Evolutionary conservation across 2,113 vertebrate genomes (phyloP), one percentile per base, ranked within the genome.

Genomic region (Myiopsitta monachus): DNA sequence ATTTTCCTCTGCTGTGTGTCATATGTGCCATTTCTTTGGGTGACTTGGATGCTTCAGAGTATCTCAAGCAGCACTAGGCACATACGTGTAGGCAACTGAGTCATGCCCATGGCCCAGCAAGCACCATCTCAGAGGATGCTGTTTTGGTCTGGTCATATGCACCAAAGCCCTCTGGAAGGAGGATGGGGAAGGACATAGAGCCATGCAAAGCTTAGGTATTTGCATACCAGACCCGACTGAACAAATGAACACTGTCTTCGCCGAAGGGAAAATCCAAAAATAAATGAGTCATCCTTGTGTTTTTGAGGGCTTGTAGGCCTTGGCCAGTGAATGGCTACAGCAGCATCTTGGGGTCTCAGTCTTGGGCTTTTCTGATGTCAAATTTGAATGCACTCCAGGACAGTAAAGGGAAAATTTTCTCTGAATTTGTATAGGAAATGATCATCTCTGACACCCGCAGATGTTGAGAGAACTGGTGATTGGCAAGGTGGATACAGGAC

Each of bases 61-160:
- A 64, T 69, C n/a, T 59, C 31, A 54, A 77, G 47, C 24, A 77
- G 14, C 24, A 46, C 36, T 49, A 49, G 49, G 52, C 15, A 23
- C 0, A 0, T 22, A 30, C 8, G 18, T 15, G 18, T 54, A 59
- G 43, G 27, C 1, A 14, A 41, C 14, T 18, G 63, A 55, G 15
- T 63, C 41, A n/a, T 27, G 5, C 2, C n/a, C 10, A 11, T 23
- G 49, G 6, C 7, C 31, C 47, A 61, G 23, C 38, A 52, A 83
- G 38, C 14, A 41, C 6, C 21, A 43, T 70, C 70, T 76, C 33
- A 46, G 46, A 47, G 15, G 5, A 33, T 49, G 36, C 27, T 44
- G 19, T 69, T 47, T 63, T 19, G 10, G 23, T 68, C 16, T 31
- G 24, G 16, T 63, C 54, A 39, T 38, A 31, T 38, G 3, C 38